phyloP scores from a whole-genome alignment of 2,888 invertebrate species.

The Tetheella fluctuosa region DNA sequence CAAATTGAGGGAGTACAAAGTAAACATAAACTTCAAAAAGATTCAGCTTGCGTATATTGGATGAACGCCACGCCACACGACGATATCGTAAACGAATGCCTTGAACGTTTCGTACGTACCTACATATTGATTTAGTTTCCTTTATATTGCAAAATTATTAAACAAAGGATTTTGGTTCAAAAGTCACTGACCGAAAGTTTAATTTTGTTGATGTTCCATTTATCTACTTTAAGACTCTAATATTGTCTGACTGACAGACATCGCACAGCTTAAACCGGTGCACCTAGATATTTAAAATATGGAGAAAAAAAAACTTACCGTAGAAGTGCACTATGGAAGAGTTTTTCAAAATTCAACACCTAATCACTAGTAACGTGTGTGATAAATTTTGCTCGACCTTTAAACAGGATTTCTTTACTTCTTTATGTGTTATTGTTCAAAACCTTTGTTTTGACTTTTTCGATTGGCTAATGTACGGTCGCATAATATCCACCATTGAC shows the following conservation, averaged over 20 bases:
- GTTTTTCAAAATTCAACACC: too few relatives aligned
- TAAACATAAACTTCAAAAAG: constrained; percentile 35
- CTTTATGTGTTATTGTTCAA: not conserved
- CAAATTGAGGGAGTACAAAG: constrained; percentile 12
- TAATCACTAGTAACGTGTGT: too few relatives aligned
- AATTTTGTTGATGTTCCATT: not conserved
- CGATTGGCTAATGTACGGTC: not conserved
- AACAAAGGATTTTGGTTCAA: constrained; percentile 13
- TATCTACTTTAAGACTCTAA: not conserved
- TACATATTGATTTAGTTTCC: constrained; percentile 10
- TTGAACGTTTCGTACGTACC: constrained; percentile 23
- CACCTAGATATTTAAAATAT: too few relatives aligned
- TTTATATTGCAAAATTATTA: constrained; percentile 13
- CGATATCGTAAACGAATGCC: constrained; percentile 32
- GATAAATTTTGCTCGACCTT: too few relatives aligned
- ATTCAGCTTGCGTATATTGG: constrained; percentile 51
- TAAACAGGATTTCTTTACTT: not conserved
- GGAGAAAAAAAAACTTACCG: too few relatives aligned
- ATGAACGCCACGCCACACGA: constrained; percentile 46
- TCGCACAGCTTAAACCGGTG: too few relatives aligned
- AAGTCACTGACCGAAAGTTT: constrained; percentile 8
- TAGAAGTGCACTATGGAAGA: too few relatives aligned
- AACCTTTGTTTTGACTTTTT: not conserved
- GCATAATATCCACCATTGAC: not conserved
- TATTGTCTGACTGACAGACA: not conserved